Base-by-base conservation (phyloP, 2,113 vertebrate genomes). In the Cromileptes altivelis region DNA sequence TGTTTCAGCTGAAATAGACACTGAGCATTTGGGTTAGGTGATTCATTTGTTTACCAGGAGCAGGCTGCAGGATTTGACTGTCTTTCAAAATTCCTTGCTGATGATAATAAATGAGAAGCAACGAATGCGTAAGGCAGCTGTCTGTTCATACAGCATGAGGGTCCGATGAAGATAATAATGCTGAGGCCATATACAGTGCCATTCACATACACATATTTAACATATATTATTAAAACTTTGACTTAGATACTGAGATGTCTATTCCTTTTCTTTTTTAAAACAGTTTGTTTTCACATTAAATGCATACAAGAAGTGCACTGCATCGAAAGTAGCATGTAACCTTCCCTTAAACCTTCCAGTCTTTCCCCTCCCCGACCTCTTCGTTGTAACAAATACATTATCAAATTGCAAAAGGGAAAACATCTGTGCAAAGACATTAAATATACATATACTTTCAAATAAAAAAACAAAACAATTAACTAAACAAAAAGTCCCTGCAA, bases 21-120 rank as follows among this genome's bases (percentile, higher is more conserved):
- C 23, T 15, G 75, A 72, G 30, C 58, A 53, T 72, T 81, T 77
- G 82, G 81, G 64, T 63, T 55, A n/a, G 53, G 47, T 78, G 80
- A 84, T 75, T 84, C 71, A 84, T 68, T 73, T 80, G 84, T 86
- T 86, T 85, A 77, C 62, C 70, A 10, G 37, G 45, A 72, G 65
- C 74, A 7, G 60, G 58, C 74, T 72, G 61, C 13, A 1, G 62
- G 56, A 58, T 91, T 74, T 58, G 56, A 83, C 0, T 3, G 30
- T 68, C 18, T 81, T 81, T 82, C 52, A 47, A 12, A 55, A 56
- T 33, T 61, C 61, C 47, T 73, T 55, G 72, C 56, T 12, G 37
- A 52, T 61, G 45, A 89, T 56, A 45, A 61, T n/a, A 57, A 79
- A 58, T 6, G 42, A 68, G 47, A 33, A 27, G 25, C 18, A 27